Evolutionary conservation across 2,113 vertebrate genomes (phyloP).

Genomic region (Centrocercus urophasianus): DNA sequence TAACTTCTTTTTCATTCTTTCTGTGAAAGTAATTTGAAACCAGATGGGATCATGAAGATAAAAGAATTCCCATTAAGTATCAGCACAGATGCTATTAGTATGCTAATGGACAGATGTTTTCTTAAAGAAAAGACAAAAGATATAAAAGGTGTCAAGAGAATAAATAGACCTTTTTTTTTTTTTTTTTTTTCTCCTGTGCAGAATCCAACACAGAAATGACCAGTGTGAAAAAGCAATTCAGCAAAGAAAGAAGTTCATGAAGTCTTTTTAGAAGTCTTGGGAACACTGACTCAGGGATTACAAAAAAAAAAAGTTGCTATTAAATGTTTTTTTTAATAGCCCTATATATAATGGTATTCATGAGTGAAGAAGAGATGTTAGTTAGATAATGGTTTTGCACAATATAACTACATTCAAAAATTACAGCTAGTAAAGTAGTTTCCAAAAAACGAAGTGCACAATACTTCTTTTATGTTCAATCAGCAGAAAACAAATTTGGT

Average conservation of each 20-base stretch:
- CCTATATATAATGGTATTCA: not conserved
- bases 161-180: constrained; percentile 10
- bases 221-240: constrained; percentile 27
- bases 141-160: constrained; percentile 64
- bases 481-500: not conserved
- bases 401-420: not conserved
- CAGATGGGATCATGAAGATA: constrained; percentile 68
- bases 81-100: constrained; percentile 58
- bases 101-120: constrained; percentile 76
- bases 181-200: not conserved
- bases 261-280: not conserved
- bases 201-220: constrained; percentile 25
- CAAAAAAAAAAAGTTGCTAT: not conserved
- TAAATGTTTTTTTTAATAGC: not conserved
- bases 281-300: not conserved
- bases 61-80: constrained; percentile 47
- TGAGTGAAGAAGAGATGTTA: not conserved
- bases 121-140: constrained; percentile 67
- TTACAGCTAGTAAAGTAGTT: not conserved
- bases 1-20: not conserved
- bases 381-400: not conserved
- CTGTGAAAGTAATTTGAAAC: constrained; percentile 25
- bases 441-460: not conserved
- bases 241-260: not conserved
- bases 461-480: not conserved